Evolutionary conservation across 2,113 vertebrate genomes (phyloP), one percentile per base, ranked within the genome.

Genomic region (Meriones unguiculatus): DNA sequence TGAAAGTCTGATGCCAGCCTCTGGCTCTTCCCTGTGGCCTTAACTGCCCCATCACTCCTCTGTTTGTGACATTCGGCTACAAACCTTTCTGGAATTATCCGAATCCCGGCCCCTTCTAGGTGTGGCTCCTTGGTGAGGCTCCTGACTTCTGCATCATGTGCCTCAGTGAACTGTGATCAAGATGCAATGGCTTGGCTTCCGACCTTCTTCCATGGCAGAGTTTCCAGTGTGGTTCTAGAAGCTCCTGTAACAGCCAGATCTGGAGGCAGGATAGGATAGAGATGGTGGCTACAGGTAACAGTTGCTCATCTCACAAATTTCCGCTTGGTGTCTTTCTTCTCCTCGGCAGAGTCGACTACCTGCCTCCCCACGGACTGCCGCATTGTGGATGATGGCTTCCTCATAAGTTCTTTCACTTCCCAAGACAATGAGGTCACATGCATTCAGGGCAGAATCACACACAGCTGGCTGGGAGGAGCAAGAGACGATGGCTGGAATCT

Each of bases 21-120:
- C 41, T 85, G n/a, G 81, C 81, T 93, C 81, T 46, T 46, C 46
- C 46, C 46, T 46, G 46, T 46, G 46, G 46, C 46, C 46, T 46
- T 65, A n/a, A 38, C 73, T 97, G 38, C 65, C 35, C 57, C 67
- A n/a, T 20, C 72, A 64, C 69, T 70, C 70, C 22, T 90, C 65
- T 57, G 14, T 72, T 70, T 87, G 25, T 93, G 65, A 69, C 59
- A 32, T 95, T 92, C 50, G 84, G 75, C 85, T 62, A 18, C 15
- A n/a, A 14, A 82, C 46, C 87, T 95, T 70, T 90, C 85, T 76
- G 90, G 76, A 78, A 80, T 91, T 92, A 88, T 87, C 70, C n/a
- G 30, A 80, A 52, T 95, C 62, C 76, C 69, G 38, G 73, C 57
- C 24, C 50, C 13, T 0, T 15, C 18, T 64, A 70, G 62, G 73